These are phyloP conservation scores for Periplaneta americana DNA, from an alignment of 1,140 invertebrate species.

Conservation along the genomic window DNA sequence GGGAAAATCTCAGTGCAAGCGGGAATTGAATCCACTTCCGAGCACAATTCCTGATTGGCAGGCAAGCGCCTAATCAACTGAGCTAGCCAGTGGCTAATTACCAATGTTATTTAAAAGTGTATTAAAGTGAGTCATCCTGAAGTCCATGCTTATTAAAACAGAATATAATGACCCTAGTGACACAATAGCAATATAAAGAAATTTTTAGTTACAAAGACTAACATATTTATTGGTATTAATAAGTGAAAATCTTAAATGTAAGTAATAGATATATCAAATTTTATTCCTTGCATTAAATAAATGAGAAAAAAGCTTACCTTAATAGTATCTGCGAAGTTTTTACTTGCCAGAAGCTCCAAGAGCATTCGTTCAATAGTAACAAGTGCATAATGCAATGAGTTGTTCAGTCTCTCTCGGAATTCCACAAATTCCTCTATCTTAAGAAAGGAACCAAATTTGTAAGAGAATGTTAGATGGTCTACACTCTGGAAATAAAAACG, in stretches of 20 bases:
- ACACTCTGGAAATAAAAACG: slow-evolving; percentile 60
- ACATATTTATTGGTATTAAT: no score
- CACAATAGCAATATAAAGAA: no score
- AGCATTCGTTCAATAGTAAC: slow-evolving; percentile 74
- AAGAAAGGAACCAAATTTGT: slow-evolving; percentile 89
- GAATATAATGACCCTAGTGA: no score
- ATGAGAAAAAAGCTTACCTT: slow-evolving; percentile 9
- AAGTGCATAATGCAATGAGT: slow-evolving; percentile 74
- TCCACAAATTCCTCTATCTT: slow-evolving; percentile 89
- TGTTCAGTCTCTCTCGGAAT: slow-evolving; percentile 72
- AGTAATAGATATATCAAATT: slow-evolving; percentile 30
- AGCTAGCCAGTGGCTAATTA: no score
- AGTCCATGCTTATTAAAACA: no score
- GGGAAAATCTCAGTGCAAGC: no score
- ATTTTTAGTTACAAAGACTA: no score
- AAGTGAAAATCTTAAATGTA: slow-evolving; percentile 29
- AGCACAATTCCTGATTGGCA: no score
- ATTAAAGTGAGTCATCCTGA: no score
- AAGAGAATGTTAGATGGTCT: slow-evolving; percentile 86
- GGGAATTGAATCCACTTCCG: no score
- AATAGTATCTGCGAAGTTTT: slow-evolving; percentile 26
- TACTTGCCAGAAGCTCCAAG: slow-evolving; percentile 60
- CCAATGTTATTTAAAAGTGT: no score
- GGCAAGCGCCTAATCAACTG: no score
- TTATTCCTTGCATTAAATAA: slow-evolving; percentile 27